Percentiles rank a stretch among this genome's conserved stretches.
Conservation (phyloP, 2,113 vertebrate genomes). For the Ammodytes dubius region DNA sequence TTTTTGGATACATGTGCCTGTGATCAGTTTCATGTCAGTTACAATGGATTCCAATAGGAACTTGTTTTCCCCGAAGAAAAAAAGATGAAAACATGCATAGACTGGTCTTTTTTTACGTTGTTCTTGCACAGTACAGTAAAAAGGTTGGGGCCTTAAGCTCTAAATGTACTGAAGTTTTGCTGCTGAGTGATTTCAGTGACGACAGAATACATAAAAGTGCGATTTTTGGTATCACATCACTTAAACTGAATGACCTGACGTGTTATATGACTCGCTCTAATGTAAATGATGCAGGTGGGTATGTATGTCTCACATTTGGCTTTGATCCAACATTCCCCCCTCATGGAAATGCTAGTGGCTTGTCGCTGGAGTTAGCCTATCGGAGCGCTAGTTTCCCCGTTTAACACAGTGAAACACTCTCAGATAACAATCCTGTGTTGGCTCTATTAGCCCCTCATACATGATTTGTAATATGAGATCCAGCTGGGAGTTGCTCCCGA, state of each 20-base stretch:
- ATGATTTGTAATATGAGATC: constrained; percentile 4
- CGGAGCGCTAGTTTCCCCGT: constrained; percentile 1
- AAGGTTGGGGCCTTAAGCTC: neutral
- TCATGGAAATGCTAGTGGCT: constrained; percentile 17
- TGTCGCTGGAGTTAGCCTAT: constrained; percentile 40
- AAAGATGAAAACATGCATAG: neutral
- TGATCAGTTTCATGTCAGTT: neutral
- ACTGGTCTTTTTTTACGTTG: neutral
- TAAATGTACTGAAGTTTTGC: neutral
- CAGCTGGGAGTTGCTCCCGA: constrained; percentile 2
- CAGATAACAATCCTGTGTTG: constrained; percentile 34
- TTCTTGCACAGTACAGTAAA: neutral
- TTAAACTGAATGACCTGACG: constrained; percentile 18
- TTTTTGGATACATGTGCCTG: neutral
- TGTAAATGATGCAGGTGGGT: constrained; percentile 49
- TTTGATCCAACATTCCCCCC: constrained; percentile 48
- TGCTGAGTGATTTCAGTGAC: neutral
- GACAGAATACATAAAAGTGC: neutral
- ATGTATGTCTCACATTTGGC: constrained; percentile 34
- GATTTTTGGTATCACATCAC: neutral
- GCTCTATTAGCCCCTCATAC: constrained; percentile 31
- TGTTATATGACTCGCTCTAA: constrained; percentile 5
- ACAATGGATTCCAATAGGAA: neutral
- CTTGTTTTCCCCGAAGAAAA: no score
- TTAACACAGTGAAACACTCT: constrained; percentile 48